Base-by-base conservation (phyloP, 2,113 vertebrate species). In the Zosterops hypoxanthus region DNA sequence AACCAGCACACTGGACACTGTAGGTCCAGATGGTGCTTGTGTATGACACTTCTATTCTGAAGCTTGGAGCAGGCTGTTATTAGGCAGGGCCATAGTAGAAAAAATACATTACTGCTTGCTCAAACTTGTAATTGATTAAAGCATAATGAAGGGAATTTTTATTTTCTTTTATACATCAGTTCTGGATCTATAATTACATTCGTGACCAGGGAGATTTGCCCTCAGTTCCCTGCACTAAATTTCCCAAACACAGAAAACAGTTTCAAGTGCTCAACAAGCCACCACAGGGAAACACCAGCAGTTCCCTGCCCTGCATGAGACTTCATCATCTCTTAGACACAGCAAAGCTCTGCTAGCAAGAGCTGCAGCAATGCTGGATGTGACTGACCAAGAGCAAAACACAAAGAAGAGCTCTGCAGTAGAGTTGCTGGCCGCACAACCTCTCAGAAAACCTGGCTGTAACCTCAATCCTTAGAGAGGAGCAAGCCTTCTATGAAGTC, bases 221-320 rank as follows among this genome's bases (percentile, higher is more conserved):
- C 52, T 82, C 29, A 53, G 5, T 17, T 73, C 47, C 14, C 14
- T 52, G 28, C 23, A 29, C 8, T n/a, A 5, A 10, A 31, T 46
- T 29, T 36, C 33, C 56, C 23, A 65, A 86, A 70, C 9, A 26
- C 13, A n/a, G 46, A 16, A 73, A 63, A 25, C 17, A 5, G 42
- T 16, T 24, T 25, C 10, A 13, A 49, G 22, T 3, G 34, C 44
- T 60, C 55, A 41, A 29, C 29, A 64, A 73, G 50, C 14, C 41
- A 28, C 6, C 4, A 9, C 18, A 59, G 16, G 11, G 39, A 87
- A 90, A 61, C 28, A 44, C 0, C 0, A 9, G 23, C 41, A 66
- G 13, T 2, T 53, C 26, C 19, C 34, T 55, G 16, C 25, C 72
- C 56, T 33, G 39, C 52, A 13, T 14, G 15, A n/a, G 49, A 39